Conservation (phyloP, 2,797 vertebrate genomes). For the Micrastur ruficollis region DNA sequence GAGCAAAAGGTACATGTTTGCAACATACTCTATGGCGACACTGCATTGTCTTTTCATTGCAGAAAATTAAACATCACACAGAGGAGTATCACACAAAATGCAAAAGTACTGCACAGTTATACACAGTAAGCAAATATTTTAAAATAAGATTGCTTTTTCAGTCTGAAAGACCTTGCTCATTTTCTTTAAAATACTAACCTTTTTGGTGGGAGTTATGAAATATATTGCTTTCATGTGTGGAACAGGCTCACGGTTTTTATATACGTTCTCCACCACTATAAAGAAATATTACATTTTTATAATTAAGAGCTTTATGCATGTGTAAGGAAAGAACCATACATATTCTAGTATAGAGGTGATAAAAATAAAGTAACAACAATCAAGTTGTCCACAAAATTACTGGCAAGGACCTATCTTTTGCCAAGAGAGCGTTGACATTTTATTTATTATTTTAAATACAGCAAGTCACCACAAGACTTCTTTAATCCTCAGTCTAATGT, state of each 20-base stretch:
- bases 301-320: background rate
- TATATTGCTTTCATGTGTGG: slow-evolving; percentile 94
- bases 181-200: slow-evolving; percentile 78
- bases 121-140: background rate
- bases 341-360: background rate
- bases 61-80: background rate
- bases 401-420: accelerated
- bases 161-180: background rate
- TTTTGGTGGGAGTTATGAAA: slow-evolving; percentile 90
- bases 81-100: background rate
- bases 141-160: background rate
- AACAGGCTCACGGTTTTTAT: slow-evolving; percentile 90
- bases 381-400: background rate
- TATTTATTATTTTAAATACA: background rate
- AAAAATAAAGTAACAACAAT: background rate
- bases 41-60: background rate
- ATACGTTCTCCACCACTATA: slow-evolving; percentile 94
- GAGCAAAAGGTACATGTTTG: background rate
- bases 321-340: background rate
- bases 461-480: background rate
- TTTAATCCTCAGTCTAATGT: background rate
- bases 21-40: background rate
- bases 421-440: background rate
- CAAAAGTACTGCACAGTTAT: background rate
- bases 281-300: background rate